phyloP scores from a whole-genome alignment of 2,797 vertebrate species.

The Crossoptilon crossoptilon region DNA sequence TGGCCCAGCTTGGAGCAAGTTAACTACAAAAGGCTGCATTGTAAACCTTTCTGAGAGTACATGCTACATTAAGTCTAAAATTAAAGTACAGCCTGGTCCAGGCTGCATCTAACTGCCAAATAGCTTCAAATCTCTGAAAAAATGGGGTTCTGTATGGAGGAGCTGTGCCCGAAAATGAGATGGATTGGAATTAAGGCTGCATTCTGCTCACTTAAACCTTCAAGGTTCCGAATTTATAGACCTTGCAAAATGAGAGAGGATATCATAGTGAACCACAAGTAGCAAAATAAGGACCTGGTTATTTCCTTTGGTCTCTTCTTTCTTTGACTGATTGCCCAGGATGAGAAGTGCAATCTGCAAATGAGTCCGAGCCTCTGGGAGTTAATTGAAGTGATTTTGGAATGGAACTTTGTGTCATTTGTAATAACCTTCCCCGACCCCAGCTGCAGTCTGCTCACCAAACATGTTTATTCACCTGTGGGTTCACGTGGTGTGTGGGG shows the following conservation, averaged over 20 bases:
- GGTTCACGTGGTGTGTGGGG: background rate
- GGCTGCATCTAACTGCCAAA: conserved; percentile 4
- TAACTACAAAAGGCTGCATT: conserved; percentile 71
- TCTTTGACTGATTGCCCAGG: rapidly evolving
- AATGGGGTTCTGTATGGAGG: background rate
- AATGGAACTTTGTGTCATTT: background rate
- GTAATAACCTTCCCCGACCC: background rate
- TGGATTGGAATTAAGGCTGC: background rate
- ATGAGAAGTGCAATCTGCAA: background rate
- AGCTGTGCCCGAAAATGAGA: background rate
- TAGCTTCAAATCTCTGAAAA: conserved; percentile 36
- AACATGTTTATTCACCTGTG: rapidly evolving
- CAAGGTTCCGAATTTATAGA: background rate
- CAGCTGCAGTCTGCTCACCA: background rate
- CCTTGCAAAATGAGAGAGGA: background rate
- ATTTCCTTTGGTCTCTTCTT: background rate
- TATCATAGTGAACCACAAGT: background rate
- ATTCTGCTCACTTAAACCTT: background rate
- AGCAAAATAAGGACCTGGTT: background rate
- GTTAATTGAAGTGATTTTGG: background rate
- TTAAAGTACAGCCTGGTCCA: background rate
- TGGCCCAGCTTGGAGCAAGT: conserved; percentile 65
- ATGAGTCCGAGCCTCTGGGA: background rate
- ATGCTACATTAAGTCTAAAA: conserved; percentile 67
- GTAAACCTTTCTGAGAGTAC: conserved; percentile 61